A percentile compares a stretch with the other conserved stretches of the same genome.
Conservation (phyloP, 2,888 invertebrate genomes). For the Stenolophus ochropezus region DNA sequence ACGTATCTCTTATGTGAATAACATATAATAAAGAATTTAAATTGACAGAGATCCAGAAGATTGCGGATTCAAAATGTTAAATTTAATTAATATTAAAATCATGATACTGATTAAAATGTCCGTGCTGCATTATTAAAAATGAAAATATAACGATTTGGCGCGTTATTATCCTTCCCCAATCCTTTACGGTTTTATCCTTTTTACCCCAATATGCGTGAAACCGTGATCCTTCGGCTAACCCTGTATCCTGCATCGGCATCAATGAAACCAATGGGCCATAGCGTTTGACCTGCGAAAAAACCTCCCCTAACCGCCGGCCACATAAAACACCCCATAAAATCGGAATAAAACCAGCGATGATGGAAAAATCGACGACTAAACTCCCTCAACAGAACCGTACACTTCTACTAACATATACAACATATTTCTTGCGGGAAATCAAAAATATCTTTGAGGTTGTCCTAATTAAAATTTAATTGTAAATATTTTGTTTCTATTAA, state of each 20-base stretch:
- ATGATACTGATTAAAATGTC: too few relatives aligned
- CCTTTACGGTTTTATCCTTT: neutral
- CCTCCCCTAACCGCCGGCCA: conserved; percentile 36
- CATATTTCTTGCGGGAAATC: too few relatives aligned
- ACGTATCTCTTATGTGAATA: too few relatives aligned
- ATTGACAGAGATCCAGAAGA: too few relatives aligned
- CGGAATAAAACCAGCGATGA: conserved; percentile 47
- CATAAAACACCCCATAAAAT: conserved; percentile 56
- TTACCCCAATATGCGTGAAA: conserved; percentile 12
- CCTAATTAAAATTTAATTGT: too few relatives aligned
- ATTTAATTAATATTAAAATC: too few relatives aligned
- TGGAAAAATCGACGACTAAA: conserved; percentile 44
- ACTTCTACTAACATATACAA: too few relatives aligned
- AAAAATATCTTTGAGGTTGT: too few relatives aligned
- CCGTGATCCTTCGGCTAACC: neutral
- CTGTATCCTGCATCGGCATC: conserved; percentile 17
- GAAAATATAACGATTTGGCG: neutral
- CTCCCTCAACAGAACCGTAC: neutral
- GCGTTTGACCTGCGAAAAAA: conserved; percentile 43
- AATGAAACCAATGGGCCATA: conserved; percentile 47
- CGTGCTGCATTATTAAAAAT: too few relatives aligned
- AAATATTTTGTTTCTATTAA: too few relatives aligned
- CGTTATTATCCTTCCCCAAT: neutral
- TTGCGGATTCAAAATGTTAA: too few relatives aligned
- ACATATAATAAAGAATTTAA: too few relatives aligned